A percentile compares a stretch with the other conserved stretches of the same genome.
Conservation (phyloP, 2,797 vertebrate species). For the Eospalax fontanierii region DNA sequence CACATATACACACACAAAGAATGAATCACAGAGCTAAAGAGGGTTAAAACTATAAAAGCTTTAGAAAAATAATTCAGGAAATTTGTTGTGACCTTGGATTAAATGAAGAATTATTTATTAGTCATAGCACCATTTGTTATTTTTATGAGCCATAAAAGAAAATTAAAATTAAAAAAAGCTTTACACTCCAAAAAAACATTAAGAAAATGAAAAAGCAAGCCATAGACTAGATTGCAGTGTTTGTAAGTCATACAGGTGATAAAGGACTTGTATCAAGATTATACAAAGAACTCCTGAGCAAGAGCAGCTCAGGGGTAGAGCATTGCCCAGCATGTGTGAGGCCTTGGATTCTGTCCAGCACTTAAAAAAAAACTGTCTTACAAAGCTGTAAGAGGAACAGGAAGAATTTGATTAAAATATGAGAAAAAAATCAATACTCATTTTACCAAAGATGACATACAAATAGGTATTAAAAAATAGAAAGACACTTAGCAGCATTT, state of each 20-base stretch:
- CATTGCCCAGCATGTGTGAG: not conserved
- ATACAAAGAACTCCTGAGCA: not conserved
- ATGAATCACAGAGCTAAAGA: not conserved
- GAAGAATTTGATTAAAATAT: slow-evolving; percentile 14
- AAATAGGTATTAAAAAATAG: not conserved
- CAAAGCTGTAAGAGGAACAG: not conserved
- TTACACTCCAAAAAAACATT: not conserved
- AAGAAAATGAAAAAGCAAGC: slow-evolving; percentile 35
- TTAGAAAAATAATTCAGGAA: not conserved
- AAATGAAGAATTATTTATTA: slow-evolving; percentile 19
- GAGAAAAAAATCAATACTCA: not conserved
- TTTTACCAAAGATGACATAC: not conserved
- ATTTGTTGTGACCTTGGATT: not conserved
- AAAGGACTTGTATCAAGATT: not conserved
- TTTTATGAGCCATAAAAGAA: slow-evolving; percentile 36
- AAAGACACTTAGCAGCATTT: not conserved
- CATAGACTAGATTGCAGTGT: not conserved
- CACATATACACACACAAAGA: not conserved
- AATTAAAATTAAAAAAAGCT: slow-evolving; percentile 4
- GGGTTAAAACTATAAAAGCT: not conserved
- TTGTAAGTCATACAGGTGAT: not conserved
- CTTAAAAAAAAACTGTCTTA: not conserved
- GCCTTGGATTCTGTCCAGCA: not conserved
- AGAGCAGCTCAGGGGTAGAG: not conserved
- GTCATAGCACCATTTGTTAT: not conserved